Base-by-base conservation (phyloP, 2,888 invertebrate genomes). In the Zele albiditarsus region DNA sequence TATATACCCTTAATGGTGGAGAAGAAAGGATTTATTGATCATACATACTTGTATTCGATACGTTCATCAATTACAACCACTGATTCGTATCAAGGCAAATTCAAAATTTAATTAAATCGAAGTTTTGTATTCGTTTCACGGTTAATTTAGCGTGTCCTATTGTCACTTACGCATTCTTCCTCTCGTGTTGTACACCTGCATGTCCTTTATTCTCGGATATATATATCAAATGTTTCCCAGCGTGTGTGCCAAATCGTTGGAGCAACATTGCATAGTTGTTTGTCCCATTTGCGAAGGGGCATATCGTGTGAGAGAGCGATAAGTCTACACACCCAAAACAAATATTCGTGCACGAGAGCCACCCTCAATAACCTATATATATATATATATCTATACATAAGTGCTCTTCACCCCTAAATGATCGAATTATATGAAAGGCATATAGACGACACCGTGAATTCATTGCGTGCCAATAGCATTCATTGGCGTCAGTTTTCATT, bases 51-150 rank as follows among this genome's bases (percentile, higher is more conserved):
- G 38, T 12, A 38, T 38, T 12, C 12, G 16, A 46, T n/a, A 46
- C 46, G 6, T 16, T 62, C 3, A 33, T 33, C n/a, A 23, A 23
- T 38, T 33, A 38, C 23, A 65, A n/a, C n/a, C 16, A 5, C 46
- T 66, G 66, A 25, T 42, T 42, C 28, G 27, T 25, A 46, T 66
- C 14, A 25, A 23, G 12, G 12, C 38, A 76, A 81, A 81, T 81
- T 84, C 82, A 84, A 84, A 83, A 82, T 86, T 86, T 83, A 86
- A 86, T 86, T 83, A 85, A 85, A 85, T 77, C 73, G 72, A 80
- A 81, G 74, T 80, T 79, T 76, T 77, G 20, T 80, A 86, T 87
- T 84, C 82, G 84, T 79, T 82, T 82, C 84, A 84, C 79, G 80
- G 80, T 75, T 81, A 79, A 82, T 84, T 83, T 78, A 73, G 74